phyloP scores from a whole-genome alignment of 2,797 vertebrate genomes.

The Hoplostethus mediterraneus region DNA sequence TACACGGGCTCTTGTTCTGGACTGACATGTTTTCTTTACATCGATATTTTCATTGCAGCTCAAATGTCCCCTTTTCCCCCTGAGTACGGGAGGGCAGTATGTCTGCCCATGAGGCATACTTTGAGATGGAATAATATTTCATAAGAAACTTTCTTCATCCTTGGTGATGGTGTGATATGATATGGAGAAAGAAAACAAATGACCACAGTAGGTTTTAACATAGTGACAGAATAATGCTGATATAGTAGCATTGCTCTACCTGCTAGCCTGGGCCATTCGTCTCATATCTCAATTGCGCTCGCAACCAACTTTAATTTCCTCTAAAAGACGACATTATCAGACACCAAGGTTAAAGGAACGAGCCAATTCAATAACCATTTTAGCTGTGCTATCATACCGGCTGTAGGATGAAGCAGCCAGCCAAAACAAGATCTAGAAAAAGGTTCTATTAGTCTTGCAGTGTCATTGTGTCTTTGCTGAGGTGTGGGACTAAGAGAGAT shows the following conservation, averaged over 20 bases:
- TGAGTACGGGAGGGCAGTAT: conserved; percentile 37
- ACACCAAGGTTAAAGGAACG: conserved; percentile 81
- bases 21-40: conserved; percentile 84
- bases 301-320: conserved; percentile 82
- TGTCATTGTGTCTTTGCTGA: conserved; percentile 68
- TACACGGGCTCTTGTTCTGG: conserved; percentile 78
- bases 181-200: conserved; percentile 69
- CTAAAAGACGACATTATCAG: conserved; percentile 82
- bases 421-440: conserved; percentile 71
- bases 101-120: conserved; percentile 49
- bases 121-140: conserved; percentile 64
- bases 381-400: conserved; percentile 66
- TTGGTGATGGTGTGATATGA: conserved; percentile 55
- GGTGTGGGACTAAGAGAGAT: conserved; percentile 39
- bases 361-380: conserved; percentile 78
- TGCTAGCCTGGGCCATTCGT: conserved; percentile 64
- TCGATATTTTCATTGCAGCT: conserved; percentile 75
- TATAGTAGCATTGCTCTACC: conserved; percentile 60
- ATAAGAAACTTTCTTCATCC: conserved; percentile 66
- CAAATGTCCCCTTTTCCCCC: conserved; percentile 49
- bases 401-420: conserved; percentile 73
- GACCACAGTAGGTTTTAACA: conserved; percentile 64
- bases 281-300: conserved; percentile 75
- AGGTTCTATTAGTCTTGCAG: conserved; percentile 62
- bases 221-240: conserved; percentile 40